phyloP scores from a whole-genome alignment of 2,113 vertebrate species.

The Pelobates fuscus region DNA sequence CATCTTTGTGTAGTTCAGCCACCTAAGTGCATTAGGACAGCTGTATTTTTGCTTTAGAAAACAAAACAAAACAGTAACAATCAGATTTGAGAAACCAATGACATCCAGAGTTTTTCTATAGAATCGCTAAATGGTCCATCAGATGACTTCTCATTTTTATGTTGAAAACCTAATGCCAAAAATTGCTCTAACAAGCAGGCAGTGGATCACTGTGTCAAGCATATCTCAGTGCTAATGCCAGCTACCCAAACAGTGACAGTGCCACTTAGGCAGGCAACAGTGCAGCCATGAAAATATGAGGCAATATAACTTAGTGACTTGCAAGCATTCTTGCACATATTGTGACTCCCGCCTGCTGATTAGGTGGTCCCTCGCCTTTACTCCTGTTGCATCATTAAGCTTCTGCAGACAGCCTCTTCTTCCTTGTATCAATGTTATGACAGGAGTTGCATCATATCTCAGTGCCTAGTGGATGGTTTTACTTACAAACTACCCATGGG shows the following conservation, averaged over 20 bases:
- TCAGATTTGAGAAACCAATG: not conserved
- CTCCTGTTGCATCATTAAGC: constrained; percentile 26
- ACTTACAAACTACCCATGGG: constrained; percentile 27
- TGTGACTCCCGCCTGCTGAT: constrained; percentile 8
- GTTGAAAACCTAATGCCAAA: no score
- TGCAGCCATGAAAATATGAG: constrained; percentile 19
- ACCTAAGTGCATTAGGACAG: no score
- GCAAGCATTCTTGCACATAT: constrained; percentile 6
- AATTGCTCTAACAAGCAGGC: not conserved
- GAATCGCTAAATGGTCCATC: not conserved
- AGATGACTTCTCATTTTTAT: no score
- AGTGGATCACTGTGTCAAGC: not conserved
- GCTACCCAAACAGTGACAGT: constrained; percentile 19
- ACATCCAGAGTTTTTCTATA: not conserved
- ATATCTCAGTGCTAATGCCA: not conserved
- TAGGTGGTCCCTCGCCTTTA: constrained; percentile 24
- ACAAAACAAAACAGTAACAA: not conserved
- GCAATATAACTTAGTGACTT: constrained; percentile 20
- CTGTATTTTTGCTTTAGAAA: no score
- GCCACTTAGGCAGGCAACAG: constrained; percentile 14
- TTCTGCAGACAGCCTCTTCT: constrained; percentile 15
- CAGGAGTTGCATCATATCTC: constrained; percentile 36
- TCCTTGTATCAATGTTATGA: constrained; percentile 16
- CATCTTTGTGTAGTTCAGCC: no score
- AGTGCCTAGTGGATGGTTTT: constrained; percentile 33